A percentile compares a stretch with the other conserved stretches of the same genome.
Evolutionary conservation across 64 coral and sea anemone species (phyloP).

Genomic region (Stichodactyla mertensii): DNA sequence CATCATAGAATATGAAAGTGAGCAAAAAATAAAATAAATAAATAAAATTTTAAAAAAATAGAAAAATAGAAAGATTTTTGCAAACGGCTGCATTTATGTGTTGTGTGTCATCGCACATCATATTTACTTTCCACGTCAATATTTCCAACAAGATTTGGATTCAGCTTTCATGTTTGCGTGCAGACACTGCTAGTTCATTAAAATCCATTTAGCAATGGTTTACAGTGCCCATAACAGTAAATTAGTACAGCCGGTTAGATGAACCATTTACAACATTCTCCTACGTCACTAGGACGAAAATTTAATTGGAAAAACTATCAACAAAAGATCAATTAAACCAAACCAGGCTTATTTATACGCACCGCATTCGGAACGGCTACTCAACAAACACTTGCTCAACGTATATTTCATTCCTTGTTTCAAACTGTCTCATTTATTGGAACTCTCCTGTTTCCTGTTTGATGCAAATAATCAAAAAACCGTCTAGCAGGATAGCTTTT

Average conservation of each 20-base stretch:
- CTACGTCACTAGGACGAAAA: neutral
- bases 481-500: too few species aligned
- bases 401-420: neutral
- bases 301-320: neutral
- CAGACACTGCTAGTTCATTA: neutral
- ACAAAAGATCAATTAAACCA: constrained; percentile 4
- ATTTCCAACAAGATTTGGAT: neutral
- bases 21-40: too few species aligned
- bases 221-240: constrained; percentile 4
- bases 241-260: neutral
- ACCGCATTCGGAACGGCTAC: neutral
- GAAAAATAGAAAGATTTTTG: too few species aligned
- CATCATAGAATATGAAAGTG: too few species aligned
- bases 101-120: neutral
- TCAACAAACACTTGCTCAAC: neutral
- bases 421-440: neutral
- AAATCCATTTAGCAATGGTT: neutral
- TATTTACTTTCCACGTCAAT: neutral
- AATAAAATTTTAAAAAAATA: too few species aligned
- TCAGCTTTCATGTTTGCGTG: neutral
- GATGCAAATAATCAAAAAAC: neutral
- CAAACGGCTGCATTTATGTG: too few species aligned
- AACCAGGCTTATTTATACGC: neutral
- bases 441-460: neutral
- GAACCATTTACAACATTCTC: neutral